Evolutionary conservation across 2,797 vertebrate genomes (phyloP).

Genomic region (Prionace glauca): DNA sequence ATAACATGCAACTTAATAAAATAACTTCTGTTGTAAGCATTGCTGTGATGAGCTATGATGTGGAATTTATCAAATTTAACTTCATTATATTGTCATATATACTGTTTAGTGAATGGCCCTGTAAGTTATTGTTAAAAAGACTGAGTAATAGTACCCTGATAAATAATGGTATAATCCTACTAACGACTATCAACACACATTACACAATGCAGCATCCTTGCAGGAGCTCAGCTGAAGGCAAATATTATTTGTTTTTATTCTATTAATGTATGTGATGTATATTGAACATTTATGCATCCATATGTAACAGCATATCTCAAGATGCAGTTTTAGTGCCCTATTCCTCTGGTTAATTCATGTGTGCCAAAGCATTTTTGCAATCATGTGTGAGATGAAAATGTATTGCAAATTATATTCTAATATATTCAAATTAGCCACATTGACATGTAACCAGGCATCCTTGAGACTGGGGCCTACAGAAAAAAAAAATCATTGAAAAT

Average conservation of each 20-base stretch:
- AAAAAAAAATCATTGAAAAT: constrained; percentile 6
- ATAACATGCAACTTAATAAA: constrained; percentile 34
- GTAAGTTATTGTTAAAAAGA: constrained; percentile 32
- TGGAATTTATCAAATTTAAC: constrained; percentile 34
- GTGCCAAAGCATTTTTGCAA: constrained; percentile 30
- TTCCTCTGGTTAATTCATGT: constrained; percentile 19
- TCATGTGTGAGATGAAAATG: constrained; percentile 14
- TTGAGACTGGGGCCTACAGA: neutral
- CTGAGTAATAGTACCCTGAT: constrained; percentile 17
- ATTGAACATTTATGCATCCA: neutral
- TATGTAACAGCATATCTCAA: neutral
- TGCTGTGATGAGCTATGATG: constrained; percentile 24
- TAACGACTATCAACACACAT: neutral
- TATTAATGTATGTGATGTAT: neutral
- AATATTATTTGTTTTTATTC: constrained; percentile 23
- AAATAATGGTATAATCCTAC: constrained; percentile 30
- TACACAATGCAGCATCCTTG: neutral
- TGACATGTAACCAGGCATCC: constrained; percentile 23
- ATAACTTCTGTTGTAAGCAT: constrained; percentile 38
- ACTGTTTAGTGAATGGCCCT: constrained; percentile 11
- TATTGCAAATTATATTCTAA: constrained; percentile 34
- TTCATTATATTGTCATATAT: constrained; percentile 32
- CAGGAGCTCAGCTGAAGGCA: constrained; percentile 24
- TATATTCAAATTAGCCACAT: constrained; percentile 36
- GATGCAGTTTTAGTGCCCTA: neutral